Percentiles rank a stretch among this genome's conserved stretches.
Conservation (phyloP, 2,113 vertebrate species). For the Struthio camelus region DNA sequence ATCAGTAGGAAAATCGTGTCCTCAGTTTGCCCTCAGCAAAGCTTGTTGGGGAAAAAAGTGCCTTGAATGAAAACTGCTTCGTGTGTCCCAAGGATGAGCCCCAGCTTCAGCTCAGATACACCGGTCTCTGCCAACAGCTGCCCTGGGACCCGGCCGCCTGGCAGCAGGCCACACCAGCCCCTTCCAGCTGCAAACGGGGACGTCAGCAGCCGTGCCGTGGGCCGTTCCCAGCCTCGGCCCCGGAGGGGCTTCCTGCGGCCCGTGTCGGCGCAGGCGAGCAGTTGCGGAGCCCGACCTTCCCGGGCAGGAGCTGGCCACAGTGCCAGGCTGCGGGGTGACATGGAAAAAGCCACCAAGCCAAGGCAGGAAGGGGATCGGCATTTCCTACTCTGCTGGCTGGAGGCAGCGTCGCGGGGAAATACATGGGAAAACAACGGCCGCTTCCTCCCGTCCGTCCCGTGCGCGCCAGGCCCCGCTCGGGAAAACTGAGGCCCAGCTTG, state of each 20-base stretch:
- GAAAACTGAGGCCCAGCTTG: rapidly evolving
- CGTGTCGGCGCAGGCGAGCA: no score
- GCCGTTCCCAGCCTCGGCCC: no score
- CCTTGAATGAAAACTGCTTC: no score
- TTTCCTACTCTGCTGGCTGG: conserved; percentile 20
- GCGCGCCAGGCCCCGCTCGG: not conserved
- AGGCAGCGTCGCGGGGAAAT: conserved; percentile 11
- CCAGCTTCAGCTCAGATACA: not conserved
- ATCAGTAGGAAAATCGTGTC: no score
- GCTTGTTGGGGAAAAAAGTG: no score
- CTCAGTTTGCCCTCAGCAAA: no score
- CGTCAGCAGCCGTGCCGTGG: no score
- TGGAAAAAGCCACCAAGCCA: not conserved
- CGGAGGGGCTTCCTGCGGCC: no score
- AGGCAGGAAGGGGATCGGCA: conserved; percentile 35
- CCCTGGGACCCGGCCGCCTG: no score
- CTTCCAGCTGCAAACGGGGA: not conserved
- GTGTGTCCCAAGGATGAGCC: no score
- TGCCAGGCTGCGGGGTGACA: not conserved
- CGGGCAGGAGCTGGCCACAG: not conserved
- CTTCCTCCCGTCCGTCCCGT: not conserved
- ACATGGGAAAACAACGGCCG: conserved; percentile 40
- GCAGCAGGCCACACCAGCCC: not conserved
- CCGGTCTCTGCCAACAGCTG: not conserved
- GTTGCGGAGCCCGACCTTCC: no score